Percentiles rank a stretch among this genome's conserved stretches.
Evolutionary conservation across 2,797 vertebrate genomes (phyloP).

Genomic region (Octomys mimax): DNA sequence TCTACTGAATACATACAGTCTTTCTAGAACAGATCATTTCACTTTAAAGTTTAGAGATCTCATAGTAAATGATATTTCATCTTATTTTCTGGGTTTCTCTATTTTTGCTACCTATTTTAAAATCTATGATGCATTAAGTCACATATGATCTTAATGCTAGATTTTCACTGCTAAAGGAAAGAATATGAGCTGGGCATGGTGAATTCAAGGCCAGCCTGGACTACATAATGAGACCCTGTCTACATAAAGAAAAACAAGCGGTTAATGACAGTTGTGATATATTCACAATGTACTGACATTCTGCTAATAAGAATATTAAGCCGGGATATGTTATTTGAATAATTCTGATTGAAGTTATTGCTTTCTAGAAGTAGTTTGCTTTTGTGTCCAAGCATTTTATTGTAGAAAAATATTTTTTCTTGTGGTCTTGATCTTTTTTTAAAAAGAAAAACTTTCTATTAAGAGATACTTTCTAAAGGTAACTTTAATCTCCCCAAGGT

Average conservation of each 20-base stretch:
- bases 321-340: background rate
- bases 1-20: background rate
- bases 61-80: background rate
- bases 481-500: background rate
- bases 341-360: background rate
- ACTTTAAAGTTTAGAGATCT: background rate
- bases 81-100: background rate
- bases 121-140: background rate
- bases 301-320: background rate
- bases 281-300: slow-evolving; percentile 1
- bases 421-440: background rate
- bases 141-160: slow-evolving; percentile 6
- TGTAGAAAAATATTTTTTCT: background rate
- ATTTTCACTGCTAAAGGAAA: background rate
- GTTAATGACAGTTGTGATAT: background rate
- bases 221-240: too few relatives aligned
- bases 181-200: background rate
- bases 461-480: background rate
- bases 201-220: too few relatives aligned
- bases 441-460: background rate
- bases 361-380: background rate
- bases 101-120: background rate
- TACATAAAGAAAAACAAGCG: background rate
- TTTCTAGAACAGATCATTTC: background rate
- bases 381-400: slow-evolving; percentile 1